phyloP scores from a whole-genome alignment of 2,888 invertebrate genomes.

The Stenolophus ochropezus region DNA sequence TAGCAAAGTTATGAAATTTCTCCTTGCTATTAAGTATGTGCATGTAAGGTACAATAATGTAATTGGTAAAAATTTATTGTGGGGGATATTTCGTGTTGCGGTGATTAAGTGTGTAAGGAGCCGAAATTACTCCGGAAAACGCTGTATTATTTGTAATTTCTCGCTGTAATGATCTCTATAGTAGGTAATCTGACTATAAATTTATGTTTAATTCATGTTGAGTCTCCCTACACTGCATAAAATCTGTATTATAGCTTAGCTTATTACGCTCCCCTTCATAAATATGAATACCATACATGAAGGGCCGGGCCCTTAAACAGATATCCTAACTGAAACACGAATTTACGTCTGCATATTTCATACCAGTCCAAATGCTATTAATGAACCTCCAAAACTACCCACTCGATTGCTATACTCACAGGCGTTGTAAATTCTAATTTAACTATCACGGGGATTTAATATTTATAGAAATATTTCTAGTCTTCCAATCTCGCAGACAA shows the following conservation, averaged over 20 bases:
- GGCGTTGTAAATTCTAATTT: background rate
- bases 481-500: background rate
- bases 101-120: background rate
- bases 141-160: slow-evolving; percentile 13
- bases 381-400: slow-evolving; percentile 13
- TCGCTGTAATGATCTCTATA: slow-evolving; percentile 20
- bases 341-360: slow-evolving; percentile 38
- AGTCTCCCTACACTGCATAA: slow-evolving; percentile 33
- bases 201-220: slow-evolving; percentile 34
- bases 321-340: slow-evolving; percentile 38
- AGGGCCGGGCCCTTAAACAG: slow-evolving; percentile 18
- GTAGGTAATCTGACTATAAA: slow-evolving; percentile 31
- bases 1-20: too few relatives aligned
- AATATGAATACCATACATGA: slow-evolving; percentile 52
- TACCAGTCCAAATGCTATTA: slow-evolving; percentile 15
- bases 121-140: background rate
- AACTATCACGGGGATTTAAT: background rate
- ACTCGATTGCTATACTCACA: background rate
- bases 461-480: slow-evolving; percentile 1
- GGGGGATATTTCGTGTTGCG: background rate
- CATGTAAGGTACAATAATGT: too few relatives aligned
- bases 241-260: slow-evolving; percentile 43
- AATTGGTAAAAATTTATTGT: background rate
- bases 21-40: too few relatives aligned
- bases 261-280: slow-evolving; percentile 50